Evolutionary conservation across 2,113 vertebrate species (phyloP), one percentile per base, ranked within the genome.

Genomic region (Anoura caudifer): DNA sequence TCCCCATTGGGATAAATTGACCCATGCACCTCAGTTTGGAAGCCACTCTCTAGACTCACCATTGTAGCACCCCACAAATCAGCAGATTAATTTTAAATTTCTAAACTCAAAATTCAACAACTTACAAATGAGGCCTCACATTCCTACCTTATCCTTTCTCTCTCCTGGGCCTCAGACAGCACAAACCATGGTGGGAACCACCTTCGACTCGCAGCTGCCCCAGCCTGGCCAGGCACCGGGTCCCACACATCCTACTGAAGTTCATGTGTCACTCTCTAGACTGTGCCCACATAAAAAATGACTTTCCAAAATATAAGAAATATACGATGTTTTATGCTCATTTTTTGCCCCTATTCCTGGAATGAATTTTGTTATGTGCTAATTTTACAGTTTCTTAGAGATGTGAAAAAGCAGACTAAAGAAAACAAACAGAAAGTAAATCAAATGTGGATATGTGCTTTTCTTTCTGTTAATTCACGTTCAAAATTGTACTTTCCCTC

Each of bases 161-260:
- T 41, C 43, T 59, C 33, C 63, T 7, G 16, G 52, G n/a, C 31
- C 7, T 33, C 22, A 67, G 56, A 17, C 4, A 0, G 41, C 17
- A 8, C 19, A 45, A 8, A 10, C 26, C 13, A 1, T 24, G 0
- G 15, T 56, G 16, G 10, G 6, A 22, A 41, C 8, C 8, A 11
- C 11, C 0, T 2, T 1, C 12, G 59, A 11, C 6, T 22, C 1
- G 11, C 31, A 11, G 3, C 28, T 26, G 17, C 26, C 50, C 8
- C 3, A 4, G 14, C 4, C 41, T 2, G 3, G 24, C 1, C 31
- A 12, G 4, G 43, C 14, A 5, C 45, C 41, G 61, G 50, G 5
- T 19, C 73, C 24, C 17, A 24, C 4, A 6, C 0, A 0, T 28
- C 70, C 67, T 24, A 3, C 41, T 59, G 47, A 31, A 75, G 15